Base-by-base conservation (phyloP, 2,888 invertebrate species). In the Nebria salina region DNA sequence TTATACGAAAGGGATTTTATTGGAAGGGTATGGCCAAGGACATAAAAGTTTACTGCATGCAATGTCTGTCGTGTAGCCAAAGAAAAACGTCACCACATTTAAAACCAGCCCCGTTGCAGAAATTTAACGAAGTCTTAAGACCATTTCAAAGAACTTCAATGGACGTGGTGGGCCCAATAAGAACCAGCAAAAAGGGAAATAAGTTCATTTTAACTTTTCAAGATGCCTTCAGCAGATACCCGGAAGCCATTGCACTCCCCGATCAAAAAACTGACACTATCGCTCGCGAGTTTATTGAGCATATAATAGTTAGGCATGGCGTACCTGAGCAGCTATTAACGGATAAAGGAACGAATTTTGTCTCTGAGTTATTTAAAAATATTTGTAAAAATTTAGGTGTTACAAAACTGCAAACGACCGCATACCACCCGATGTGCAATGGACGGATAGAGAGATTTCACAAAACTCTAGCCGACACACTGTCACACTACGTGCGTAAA, bases 361-460 rank as follows among this genome's bases (percentile, higher is more conserved):
- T 83, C 6, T 84, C 85, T 0, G 70, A 83, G 6, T 9, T 86
- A n/a, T 83, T 86, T 9, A 83, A 83, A 83, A 70, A 82, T 85
- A 65, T 86, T 2, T 85, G 85, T 42, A 82, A 83, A 73, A 65
- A 83, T 6, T 75, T 86, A 26, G 79, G 83, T 0, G 85, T 86
- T 7, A 74, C 83, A n/a, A 84, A 84, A 75, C 41, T 85, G 6
- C 83, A 84, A 42, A 86, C 85, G 1, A 84, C 85, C 0, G 79
- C 85, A 4, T 86, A 86, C 76, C 85, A 85, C 41, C 86, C 87
- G 1, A 82, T 83, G 15, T 77, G 84, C 1, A 88, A 88, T 74
- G 87, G 86, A 3, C 81, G 84, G 65, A 82, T 87, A 0, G 87
- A 87, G 77, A 34, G 87, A 65, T 82, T 84, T 54, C 87, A 87